Evolutionary conservation across 92 coral and sea anemone genomes (phyloP).

Genomic region (Phymanthus crucifer): DNA sequence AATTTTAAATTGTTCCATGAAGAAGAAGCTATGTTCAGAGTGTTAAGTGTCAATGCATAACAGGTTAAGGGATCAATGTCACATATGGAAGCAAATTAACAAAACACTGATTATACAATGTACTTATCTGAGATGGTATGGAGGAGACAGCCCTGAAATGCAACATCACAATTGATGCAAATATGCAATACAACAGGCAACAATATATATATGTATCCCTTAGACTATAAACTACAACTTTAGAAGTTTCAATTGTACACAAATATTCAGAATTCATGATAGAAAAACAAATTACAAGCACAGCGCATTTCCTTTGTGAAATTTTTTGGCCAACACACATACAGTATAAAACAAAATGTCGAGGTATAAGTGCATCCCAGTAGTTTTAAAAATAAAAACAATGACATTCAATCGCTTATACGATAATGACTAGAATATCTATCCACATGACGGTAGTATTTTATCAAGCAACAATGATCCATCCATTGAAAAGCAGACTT

Average conservation of each 20-base stretch:
- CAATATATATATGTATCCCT: background rate
- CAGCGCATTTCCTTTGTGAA: too few relatives aligned
- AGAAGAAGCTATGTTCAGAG: background rate
- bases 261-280: too few relatives aligned
- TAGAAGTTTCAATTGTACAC: background rate
- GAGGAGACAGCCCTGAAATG: conserved; percentile 31
- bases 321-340: too few relatives aligned
- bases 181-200: background rate
- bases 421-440: background rate
- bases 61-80: background rate
- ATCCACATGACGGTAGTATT: background rate
- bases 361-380: background rate
- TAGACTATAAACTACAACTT: background rate
- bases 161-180: conserved; percentile 13
- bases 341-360: background rate
- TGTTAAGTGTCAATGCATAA: conserved; percentile 4
- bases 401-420: background rate
- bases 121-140: conserved; percentile 29
- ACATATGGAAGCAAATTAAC: background rate
- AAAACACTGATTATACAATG: background rate
- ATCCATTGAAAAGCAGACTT: background rate
- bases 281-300: too few relatives aligned
- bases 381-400: background rate
- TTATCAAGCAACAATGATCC: background rate
- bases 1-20: background rate